A percentile compares a stretch with the other conserved stretches of the same genome.
Evolutionary conservation across 2,888 invertebrate genomes (phyloP).

Genomic region (Chaitophorus viminalis): DNA sequence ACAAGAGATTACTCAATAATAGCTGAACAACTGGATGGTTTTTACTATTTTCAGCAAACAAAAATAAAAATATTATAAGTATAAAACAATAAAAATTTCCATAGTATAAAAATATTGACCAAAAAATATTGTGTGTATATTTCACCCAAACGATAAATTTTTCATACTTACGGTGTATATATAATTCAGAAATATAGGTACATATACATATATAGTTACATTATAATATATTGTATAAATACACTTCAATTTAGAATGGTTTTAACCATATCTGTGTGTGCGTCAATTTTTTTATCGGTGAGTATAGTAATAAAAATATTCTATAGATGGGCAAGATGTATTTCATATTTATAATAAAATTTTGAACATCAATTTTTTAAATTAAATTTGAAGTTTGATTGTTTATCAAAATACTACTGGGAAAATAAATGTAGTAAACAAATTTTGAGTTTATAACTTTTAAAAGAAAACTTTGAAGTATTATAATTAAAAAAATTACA

Average conservation of each 20-base stretch:
- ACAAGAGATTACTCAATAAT: not conserved
- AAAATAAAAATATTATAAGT: not conserved
- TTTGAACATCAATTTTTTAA: not conserved
- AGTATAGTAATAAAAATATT: not conserved
- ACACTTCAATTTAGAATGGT: not conserved
- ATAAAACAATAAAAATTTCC: too few species aligned
- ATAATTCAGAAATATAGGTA: too few species aligned
- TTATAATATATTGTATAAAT: too few species aligned
- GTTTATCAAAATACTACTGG: not conserved
- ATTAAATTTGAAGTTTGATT: not conserved
- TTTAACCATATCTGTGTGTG: not conserved
- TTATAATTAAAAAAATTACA: not conserved
- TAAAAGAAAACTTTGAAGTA: not conserved
- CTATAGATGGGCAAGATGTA: not conserved
- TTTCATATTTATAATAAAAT: not conserved
- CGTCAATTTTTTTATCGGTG: not conserved
- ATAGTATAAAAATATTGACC: not conserved
- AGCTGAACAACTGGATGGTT: not conserved
- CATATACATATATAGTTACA: too few species aligned
- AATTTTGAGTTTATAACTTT: conserved; percentile 4
- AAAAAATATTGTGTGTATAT: not conserved
- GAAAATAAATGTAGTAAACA: not conserved
- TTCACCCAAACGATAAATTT: too few species aligned
- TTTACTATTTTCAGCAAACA: not conserved
- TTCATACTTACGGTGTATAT: too few species aligned